phyloP scores from a whole-genome alignment of 2,888 invertebrate species.

The Melanchra persicariae region DNA sequence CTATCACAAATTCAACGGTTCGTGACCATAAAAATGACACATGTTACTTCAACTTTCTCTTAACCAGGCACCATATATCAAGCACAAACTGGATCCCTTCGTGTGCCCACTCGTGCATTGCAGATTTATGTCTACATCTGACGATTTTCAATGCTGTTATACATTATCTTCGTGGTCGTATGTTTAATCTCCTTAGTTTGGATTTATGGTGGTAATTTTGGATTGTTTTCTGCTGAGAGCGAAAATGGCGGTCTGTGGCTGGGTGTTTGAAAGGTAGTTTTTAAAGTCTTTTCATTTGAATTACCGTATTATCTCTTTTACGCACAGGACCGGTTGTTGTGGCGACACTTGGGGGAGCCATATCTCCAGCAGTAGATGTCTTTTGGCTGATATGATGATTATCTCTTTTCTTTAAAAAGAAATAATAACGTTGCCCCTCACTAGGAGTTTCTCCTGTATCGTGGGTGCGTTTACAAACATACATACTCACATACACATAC shows the following conservation, averaged over 20 bases:
- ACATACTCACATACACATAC: too few species aligned
- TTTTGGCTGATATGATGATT: too few species aligned
- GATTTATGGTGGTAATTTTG: slow-evolving; percentile 47
- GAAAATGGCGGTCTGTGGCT: background rate
- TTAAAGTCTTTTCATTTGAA: background rate
- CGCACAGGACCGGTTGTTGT: too few species aligned
- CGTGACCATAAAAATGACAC: slow-evolving; percentile 67
- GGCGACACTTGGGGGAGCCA: too few species aligned
- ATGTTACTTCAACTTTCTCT: slow-evolving; percentile 63
- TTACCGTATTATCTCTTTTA: too few species aligned
- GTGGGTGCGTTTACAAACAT: too few species aligned
- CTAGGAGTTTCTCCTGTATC: too few species aligned
- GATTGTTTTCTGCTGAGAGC: slow-evolving; percentile 10
- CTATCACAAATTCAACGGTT: slow-evolving; percentile 54
- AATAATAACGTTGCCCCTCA: too few species aligned
- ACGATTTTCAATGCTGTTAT: slow-evolving; percentile 51
- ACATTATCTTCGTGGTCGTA: slow-evolving; percentile 31
- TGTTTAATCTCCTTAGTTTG: slow-evolving; percentile 49
- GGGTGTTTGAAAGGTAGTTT: background rate
- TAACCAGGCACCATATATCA: slow-evolving; percentile 62
- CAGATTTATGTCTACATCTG: slow-evolving; percentile 65
- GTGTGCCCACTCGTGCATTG: slow-evolving; percentile 65
- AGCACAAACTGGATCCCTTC: slow-evolving; percentile 60
- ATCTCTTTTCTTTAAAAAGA: too few species aligned
- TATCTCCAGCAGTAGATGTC: too few species aligned